Percentiles rank a stretch among this genome's conserved stretches.
Evolutionary conservation across 2,888 invertebrate species (phyloP).

Genomic region (Lycaena phlaeas): DNA sequence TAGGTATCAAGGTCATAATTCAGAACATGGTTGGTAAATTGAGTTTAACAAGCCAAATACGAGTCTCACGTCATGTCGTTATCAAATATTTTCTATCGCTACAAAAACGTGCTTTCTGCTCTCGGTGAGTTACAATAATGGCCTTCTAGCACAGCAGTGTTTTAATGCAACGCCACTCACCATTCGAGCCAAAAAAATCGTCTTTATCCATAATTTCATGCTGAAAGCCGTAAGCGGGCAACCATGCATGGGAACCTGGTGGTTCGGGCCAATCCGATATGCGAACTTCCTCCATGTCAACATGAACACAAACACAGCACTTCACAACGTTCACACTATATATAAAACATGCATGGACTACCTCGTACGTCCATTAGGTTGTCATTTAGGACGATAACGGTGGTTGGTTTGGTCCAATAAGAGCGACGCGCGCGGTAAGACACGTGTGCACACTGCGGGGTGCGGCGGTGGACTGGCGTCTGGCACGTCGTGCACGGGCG

Average conservation of each 20-base stretch:
- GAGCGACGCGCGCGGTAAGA: slow-evolving; percentile 25
- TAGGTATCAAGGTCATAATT: slow-evolving; percentile 2
- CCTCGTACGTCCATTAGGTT: slow-evolving; percentile 67
- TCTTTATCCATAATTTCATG: slow-evolving; percentile 77
- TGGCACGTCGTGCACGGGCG: slow-evolving; percentile 44
- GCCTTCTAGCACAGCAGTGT: slow-evolving; percentile 18
- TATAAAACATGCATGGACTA: slow-evolving; percentile 65
- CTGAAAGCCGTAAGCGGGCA: slow-evolving; percentile 85
- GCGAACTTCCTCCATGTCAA: slow-evolving; percentile 75
- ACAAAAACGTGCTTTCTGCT: slow-evolving; percentile 27
- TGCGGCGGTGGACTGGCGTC: slow-evolving; percentile 54
- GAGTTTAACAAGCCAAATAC: slow-evolving; percentile 1
- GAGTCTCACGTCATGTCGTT: too few relatives aligned
- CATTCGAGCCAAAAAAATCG: slow-evolving; percentile 77
- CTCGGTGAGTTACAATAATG: slow-evolving; percentile 26
- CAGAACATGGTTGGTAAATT: not conserved
- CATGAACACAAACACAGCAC: slow-evolving; percentile 68
- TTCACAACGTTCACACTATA: slow-evolving; percentile 56
- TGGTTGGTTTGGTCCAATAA: slow-evolving; percentile 38
- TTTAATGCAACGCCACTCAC: slow-evolving; percentile 50
- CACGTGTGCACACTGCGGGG: slow-evolving; percentile 51
- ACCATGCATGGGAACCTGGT: slow-evolving; percentile 82
- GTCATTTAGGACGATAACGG: slow-evolving; percentile 68
- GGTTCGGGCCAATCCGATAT: slow-evolving; percentile 79
- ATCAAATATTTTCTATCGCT: slow-evolving; percentile 13